A percentile compares a stretch with the other conserved stretches of the same genome.
These are phyloP conservation scores for Seira musarum DNA, from an alignment of 2,888 invertebrate species.

Conservation along the genomic window DNA sequence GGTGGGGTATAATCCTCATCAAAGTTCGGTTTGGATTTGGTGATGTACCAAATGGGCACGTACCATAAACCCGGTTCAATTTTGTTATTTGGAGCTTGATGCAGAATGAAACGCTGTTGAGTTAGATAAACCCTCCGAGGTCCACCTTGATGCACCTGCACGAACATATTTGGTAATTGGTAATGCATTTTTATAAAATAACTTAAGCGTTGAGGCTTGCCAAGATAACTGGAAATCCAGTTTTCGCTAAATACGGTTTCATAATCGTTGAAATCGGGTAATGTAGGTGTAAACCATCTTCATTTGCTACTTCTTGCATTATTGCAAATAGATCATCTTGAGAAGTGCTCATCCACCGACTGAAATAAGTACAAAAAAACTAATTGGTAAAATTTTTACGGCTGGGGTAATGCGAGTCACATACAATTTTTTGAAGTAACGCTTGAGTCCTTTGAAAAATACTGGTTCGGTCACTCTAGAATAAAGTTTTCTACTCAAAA, in stretches of 20 bases:
- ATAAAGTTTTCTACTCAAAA: too few relatives aligned
- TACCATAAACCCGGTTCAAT: constrained; percentile 54
- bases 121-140: not conserved
- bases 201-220: constrained; percentile 17
- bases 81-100: constrained; percentile 7
- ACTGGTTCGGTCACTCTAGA: constrained; percentile 72
- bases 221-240: constrained; percentile 45
- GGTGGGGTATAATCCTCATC: constrained; percentile 21
- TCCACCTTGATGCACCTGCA: not conserved
- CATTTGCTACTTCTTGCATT: constrained; percentile 71
- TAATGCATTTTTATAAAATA: constrained; percentile 31
- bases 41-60: constrained; percentile 55
- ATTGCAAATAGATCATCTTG: constrained; percentile 74
- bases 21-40: constrained; percentile 32
- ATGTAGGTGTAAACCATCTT: constrained; percentile 55
- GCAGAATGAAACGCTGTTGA: constrained; percentile 12
- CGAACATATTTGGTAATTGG: constrained; percentile 12
- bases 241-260: not conserved
- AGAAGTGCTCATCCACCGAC: constrained; percentile 71
- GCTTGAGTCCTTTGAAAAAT: constrained; percentile 72
- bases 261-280: not conserved
- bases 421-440: constrained; percentile 63
- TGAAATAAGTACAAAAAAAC: constrained; percentile 36
- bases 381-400: not conserved
- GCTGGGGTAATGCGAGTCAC: not conserved